These are phyloP conservation scores for Ctenopoma multispine DNA, from an alignment of 2,797 vertebrate genomes.

Conservation along the genomic window DNA sequence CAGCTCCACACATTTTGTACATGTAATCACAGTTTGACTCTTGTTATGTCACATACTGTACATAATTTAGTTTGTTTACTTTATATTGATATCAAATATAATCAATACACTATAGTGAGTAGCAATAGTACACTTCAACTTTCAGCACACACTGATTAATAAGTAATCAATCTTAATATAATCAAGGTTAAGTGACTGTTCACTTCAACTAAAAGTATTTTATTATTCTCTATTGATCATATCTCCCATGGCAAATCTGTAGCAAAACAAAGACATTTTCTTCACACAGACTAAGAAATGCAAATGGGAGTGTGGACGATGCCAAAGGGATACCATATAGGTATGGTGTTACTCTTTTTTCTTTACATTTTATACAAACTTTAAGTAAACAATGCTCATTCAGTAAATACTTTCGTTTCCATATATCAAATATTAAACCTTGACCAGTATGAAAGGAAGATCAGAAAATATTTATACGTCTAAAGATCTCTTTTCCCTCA, in stretches of 20 bases:
- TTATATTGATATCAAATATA: background rate
- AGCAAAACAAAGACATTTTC: background rate
- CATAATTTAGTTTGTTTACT: background rate
- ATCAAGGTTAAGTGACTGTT: too few species aligned
- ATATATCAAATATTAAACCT: background rate
- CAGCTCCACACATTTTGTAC: background rate
- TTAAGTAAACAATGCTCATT: background rate
- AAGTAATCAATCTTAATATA: too few species aligned
- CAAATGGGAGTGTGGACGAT: background rate
- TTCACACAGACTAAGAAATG: background rate
- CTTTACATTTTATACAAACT: background rate
- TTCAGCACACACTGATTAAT: background rate
- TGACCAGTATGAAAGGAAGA: background rate
- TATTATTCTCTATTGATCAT: background rate
- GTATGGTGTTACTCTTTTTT: background rate
- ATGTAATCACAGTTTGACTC: background rate
- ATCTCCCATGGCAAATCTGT: background rate
- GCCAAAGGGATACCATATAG: background rate
- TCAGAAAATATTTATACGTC: background rate
- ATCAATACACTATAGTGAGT: background rate
- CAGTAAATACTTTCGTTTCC: background rate
- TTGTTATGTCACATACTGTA: too few species aligned
- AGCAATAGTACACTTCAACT: background rate
- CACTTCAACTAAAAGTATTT: too few species aligned
- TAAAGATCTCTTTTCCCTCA: background rate